Percentiles rank a stretch among this genome's conserved stretches.
Evolutionary conservation across 35 echinoderm and acorn worm genomes (phyloP).

Genomic region (Heliocidaris tuberculata): DNA sequence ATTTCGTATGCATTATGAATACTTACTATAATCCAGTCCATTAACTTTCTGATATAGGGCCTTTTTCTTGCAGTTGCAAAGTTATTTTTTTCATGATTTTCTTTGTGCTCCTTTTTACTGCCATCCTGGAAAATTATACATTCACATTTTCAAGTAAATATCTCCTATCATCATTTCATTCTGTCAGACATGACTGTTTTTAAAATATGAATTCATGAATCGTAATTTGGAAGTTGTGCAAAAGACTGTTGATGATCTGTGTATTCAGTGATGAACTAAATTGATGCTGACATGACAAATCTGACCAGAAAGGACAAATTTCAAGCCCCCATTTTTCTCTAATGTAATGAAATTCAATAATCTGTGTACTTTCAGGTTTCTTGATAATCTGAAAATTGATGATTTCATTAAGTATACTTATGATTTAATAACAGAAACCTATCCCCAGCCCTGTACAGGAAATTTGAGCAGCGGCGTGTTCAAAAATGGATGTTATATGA

Average conservation of each 20-base stretch:
- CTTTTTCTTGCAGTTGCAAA: neutral
- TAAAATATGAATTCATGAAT: too few relatives aligned
- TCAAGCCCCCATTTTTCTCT: neutral
- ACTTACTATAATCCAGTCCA: neutral
- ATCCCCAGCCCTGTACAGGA: neutral
- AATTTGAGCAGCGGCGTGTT: neutral
- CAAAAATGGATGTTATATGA: neutral
- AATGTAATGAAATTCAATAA: neutral
- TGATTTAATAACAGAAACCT: neutral
- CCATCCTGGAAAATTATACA: neutral
- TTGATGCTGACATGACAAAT: neutral
- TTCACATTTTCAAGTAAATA: neutral
- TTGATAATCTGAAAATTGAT: neutral
- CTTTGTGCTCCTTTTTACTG: neutral
- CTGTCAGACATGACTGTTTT: too few relatives aligned
- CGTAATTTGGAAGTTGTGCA: too few relatives aligned
- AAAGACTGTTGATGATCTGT: too few relatives aligned
- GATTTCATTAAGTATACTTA: neutral
- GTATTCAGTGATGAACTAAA: too few relatives aligned
- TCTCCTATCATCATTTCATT: neutral
- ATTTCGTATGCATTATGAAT: neutral
- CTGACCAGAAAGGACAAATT: neutral
- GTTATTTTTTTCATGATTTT: neutral
- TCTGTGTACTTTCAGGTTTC: neutral
- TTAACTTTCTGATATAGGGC: too few relatives aligned